phyloP scores from a whole-genome alignment of 2,113 vertebrate genomes.

The Pteruthius melanotis region DNA sequence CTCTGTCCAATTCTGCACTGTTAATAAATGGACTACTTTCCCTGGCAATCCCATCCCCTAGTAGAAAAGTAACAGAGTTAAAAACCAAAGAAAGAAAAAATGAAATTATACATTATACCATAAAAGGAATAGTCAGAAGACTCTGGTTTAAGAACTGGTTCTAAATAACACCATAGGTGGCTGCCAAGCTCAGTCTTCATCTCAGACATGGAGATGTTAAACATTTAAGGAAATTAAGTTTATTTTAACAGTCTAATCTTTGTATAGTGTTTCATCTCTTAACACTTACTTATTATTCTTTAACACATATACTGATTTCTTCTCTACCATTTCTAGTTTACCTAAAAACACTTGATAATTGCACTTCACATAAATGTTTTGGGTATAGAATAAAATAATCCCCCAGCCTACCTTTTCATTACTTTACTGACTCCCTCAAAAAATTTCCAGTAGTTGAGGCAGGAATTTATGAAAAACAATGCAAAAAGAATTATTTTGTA shows the following conservation, averaged over 20 bases:
- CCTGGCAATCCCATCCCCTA: constrained; percentile 85
- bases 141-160: background rate
- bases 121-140: background rate
- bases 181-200: background rate
- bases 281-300: background rate
- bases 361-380: background rate
- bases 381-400: background rate
- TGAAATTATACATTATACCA: background rate
- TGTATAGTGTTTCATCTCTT: background rate
- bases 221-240: background rate
- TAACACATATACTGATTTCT: background rate
- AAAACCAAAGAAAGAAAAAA: background rate
- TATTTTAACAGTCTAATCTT: background rate
- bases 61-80: background rate
- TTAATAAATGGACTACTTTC: constrained; percentile 90
- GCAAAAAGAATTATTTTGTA: background rate
- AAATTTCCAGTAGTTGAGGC: background rate
- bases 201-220: rapidly evolving
- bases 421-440: background rate
- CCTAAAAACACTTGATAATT: background rate
- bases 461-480: background rate
- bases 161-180: background rate
- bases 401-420: background rate
- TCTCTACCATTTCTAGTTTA: background rate
- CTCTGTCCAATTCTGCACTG: constrained; percentile 77